Evolutionary conservation across 1,140 invertebrate genomes (phyloP).

Genomic region (Nephila pilipes): DNA sequence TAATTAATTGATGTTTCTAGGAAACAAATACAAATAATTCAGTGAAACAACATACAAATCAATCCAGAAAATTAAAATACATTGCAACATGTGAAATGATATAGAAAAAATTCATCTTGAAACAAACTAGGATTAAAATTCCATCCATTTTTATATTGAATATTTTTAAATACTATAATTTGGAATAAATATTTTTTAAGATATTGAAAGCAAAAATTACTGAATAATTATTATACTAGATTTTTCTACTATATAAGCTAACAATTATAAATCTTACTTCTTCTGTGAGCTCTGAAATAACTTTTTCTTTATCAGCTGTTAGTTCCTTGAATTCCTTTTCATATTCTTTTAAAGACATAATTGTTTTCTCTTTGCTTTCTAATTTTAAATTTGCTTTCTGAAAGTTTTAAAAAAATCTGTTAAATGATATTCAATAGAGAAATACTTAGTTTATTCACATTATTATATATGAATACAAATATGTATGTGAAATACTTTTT

Average conservation of each 20-base stretch:
- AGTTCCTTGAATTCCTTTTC: slow-evolving; percentile 47
- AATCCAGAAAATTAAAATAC: neutral
- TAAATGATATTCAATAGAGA: neutral
- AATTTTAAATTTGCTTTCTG: slow-evolving; percentile 48
- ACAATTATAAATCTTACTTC: neutral
- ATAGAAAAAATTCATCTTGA: neutral
- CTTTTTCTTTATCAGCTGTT: slow-evolving; percentile 56
- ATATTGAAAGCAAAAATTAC: slow-evolving; percentile 5
- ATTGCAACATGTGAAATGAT: neutral
- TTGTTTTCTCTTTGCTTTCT: neutral
- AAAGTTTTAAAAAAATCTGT: neutral
- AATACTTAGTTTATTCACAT: no score
- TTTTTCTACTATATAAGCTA: no score
- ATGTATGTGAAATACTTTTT: no score
- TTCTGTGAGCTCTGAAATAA: slow-evolving; percentile 11
- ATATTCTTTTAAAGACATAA: slow-evolving; percentile 19
- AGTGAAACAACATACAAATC: neutral
- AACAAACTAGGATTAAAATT: neutral
- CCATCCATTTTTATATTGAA: neutral
- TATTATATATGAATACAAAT: no score
- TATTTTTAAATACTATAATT: neutral
- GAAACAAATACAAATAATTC: neutral
- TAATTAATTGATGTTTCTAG: slow-evolving; percentile 26
- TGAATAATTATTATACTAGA: no score
- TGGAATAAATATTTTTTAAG: neutral